Percentiles rank a stretch among this genome's conserved stretches.
Conservation (phyloP, 2,888 invertebrate species). For the Bugula neritina region DNA sequence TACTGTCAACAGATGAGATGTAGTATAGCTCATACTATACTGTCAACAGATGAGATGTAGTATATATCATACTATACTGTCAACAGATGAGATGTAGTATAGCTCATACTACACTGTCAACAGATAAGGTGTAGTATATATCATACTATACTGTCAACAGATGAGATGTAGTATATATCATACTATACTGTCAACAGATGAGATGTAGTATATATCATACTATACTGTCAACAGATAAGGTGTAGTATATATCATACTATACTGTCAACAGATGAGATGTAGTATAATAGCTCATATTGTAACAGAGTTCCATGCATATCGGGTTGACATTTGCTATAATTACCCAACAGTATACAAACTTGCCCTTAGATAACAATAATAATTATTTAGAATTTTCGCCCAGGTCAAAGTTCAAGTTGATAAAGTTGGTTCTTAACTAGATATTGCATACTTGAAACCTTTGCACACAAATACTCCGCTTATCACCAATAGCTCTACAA, state of each 20-base stretch:
- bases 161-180: neutral
- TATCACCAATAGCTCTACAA: too few relatives aligned
- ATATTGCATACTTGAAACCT: too few relatives aligned
- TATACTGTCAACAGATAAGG: neutral
- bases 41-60: neutral
- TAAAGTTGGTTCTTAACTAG: too few relatives aligned
- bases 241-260: neutral
- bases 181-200: neutral
- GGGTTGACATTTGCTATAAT: too few relatives aligned
- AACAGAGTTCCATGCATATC: too few relatives aligned
- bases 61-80: neutral
- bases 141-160: neutral
- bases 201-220: neutral
- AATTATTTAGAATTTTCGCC: too few relatives aligned
- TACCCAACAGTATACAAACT: too few relatives aligned
- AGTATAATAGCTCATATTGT: neutral
- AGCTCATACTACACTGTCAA: neutral
- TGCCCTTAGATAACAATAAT: too few relatives aligned
- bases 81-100: neutral
- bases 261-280: neutral
- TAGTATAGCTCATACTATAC: neutral
- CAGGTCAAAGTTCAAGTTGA: too few relatives aligned
- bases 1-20: neutral
- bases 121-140: neutral
- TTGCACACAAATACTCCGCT: too few relatives aligned